Evolutionary conservation across 1,140 invertebrate genomes (phyloP), one percentile per base, ranked within the genome.

Genomic region (Colletes latitarsis): DNA sequence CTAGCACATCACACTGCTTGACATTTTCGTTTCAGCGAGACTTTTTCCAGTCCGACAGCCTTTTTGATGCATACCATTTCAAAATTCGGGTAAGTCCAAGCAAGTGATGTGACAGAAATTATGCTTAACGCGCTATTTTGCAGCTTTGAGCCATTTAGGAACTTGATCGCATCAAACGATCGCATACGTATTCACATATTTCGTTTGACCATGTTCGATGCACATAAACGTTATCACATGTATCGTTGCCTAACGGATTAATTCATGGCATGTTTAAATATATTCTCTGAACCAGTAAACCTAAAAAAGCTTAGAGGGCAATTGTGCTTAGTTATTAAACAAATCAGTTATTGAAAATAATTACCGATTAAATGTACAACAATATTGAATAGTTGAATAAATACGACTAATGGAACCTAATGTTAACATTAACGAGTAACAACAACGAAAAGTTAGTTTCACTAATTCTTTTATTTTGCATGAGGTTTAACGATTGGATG

Each of bases 21-120:
- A 94, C 90, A 92, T 92, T 94, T 94, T 95, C 94, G 94, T 94
- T 96, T 94, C 95, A 96, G 95, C 94, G 95, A 95, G 94, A 95
- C 94, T 92, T 92, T 93, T 94, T 94, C 94, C 93, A 95, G 94
- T 93, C 94, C 95, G 92, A 94, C 95, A 94, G 93, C 94, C 94
- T 95, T 95, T 95, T 94, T 95, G 94, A 95, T 94, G 94, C 94
- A 95, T 94, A 95, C 95, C 91, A 94, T 96, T 94, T 95, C 95
- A 93, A 95, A 95, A 93, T 95, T 96, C 93, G 95, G 95, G 96
- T 96, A 95, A 95, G 96, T 96, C 92, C 92, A 90, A 92, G 90
- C 73, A 87, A 84, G 69, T 81, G 77, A 66, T 46, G 80, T 82
- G 86, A 86, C 62, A 89, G 81, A 89, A 86, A 82, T 90, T 91